Evolutionary conservation across 2,888 invertebrate species (phyloP).

Genomic region (Sarcophaga rosellei): DNA sequence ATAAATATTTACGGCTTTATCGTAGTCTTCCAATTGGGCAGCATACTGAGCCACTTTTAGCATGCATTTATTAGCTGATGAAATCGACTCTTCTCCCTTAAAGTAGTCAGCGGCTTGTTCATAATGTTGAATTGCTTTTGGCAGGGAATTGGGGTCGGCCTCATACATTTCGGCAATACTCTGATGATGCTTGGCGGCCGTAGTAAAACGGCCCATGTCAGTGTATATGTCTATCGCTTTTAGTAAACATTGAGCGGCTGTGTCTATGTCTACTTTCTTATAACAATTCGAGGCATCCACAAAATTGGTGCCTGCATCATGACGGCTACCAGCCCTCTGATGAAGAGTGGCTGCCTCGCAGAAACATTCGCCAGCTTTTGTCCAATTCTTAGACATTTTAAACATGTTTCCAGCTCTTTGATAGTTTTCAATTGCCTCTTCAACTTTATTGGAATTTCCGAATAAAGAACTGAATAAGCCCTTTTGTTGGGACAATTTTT

Average conservation of each 20-base stretch:
- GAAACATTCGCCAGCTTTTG: slow-evolving; percentile 96
- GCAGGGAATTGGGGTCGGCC: slow-evolving; percentile 86
- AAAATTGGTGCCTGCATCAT: slow-evolving; percentile 97
- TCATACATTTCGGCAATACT: slow-evolving; percentile 98
- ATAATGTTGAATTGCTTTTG: slow-evolving; percentile 92
- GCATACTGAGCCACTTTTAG: slow-evolving; percentile 98
- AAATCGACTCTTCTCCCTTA: slow-evolving; percentile 98
- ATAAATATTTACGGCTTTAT: slow-evolving; percentile 97
- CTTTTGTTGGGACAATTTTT: slow-evolving; percentile 86
- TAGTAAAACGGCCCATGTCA: slow-evolving; percentile 98
- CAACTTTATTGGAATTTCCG: slow-evolving; percentile 87
- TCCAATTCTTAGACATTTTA: slow-evolving; percentile 99
- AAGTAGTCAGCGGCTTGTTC: slow-evolving; percentile 99
- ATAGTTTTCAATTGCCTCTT: slow-evolving; percentile 98
- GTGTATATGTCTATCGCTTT: slow-evolving; percentile 99
- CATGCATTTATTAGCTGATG: slow-evolving; percentile 98
- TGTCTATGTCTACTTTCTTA: slow-evolving; percentile 88
- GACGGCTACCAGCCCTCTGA: slow-evolving; percentile 92
- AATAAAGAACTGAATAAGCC: slow-evolving; percentile 80
- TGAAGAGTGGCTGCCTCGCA: slow-evolving; percentile 95
- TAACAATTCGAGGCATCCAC: slow-evolving; percentile 99
- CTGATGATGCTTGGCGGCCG: slow-evolving; percentile 98
- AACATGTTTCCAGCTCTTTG: slow-evolving; percentile 97
- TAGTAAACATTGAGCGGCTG: slow-evolving; percentile 93
- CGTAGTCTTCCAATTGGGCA: slow-evolving; percentile 97